Base-by-base conservation (phyloP, 1,140 invertebrate species). In the Bilobella aurantiaca region DNA sequence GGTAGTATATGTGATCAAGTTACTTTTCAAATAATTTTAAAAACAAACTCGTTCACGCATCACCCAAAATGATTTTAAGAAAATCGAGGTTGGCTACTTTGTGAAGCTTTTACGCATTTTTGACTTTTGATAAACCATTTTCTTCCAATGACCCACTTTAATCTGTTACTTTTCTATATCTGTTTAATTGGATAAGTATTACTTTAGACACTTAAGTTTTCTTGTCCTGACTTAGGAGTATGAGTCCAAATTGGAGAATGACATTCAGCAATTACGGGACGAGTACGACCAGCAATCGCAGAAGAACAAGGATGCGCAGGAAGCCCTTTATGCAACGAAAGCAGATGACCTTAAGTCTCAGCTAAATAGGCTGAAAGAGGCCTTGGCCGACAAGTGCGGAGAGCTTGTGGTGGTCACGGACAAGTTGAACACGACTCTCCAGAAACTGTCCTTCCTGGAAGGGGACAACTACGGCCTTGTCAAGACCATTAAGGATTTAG, bases 171-270 rank as follows among this genome's bases (percentile, higher is more conserved):
- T n/a, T n/a, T n/a, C n/a, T n/a, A n/a, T n/a, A n/a, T n/a, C n/a
- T n/a, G n/a, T n/a, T n/a, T n/a, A n/a, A n/a, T n/a, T n/a, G n/a
- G n/a, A n/a, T n/a, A n/a, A n/a, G n/a, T n/a, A n/a, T n/a, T n/a
- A n/a, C n/a, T n/a, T n/a, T n/a, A n/a, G n/a, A n/a, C n/a, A n/a
- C n/a, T n/a, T n/a, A n/a, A n/a, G n/a, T n/a, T n/a, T n/a, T n/a
- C n/a, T n/a, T n/a, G n/a, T n/a, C n/a, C n/a, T n/a, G n/a, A n/a
- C n/a, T 3, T 65, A 78, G 49, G 78, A 82, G 53, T 85, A 84
- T 73, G 80, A 84, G 58, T 74, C 75, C 14, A 78, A 79, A 71
- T 73, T 84, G 32, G 74, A 77, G 27, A 81, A 84, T 29, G 79
- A 79, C 34, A 73, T 84, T 21, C 73, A 76, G 37, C 76, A 79